Conservation (phyloP, 1,140 invertebrate genomes). For the Phymastichus coffea region DNA sequence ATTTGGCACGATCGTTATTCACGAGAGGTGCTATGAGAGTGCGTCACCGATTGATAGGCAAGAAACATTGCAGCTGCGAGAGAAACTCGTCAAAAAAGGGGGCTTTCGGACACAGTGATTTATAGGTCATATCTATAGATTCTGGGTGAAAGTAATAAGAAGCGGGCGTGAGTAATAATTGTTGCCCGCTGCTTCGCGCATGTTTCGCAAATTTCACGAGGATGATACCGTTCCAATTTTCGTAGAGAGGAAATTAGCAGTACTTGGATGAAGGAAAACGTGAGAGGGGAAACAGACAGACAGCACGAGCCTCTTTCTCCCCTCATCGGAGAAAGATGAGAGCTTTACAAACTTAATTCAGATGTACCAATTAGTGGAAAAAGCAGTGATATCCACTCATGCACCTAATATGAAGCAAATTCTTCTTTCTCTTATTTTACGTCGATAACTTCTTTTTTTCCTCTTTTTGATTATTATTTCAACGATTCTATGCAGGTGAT, state of each 20-base stretch:
- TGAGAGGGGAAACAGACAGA: neutral
- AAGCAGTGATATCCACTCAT: conserved; percentile 11
- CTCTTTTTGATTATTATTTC: too few species aligned
- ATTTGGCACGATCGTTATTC: too few species aligned
- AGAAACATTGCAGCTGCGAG: too few species aligned
- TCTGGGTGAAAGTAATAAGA: conserved; percentile 12
- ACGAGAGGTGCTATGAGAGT: too few species aligned
- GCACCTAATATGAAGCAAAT: conserved; percentile 2
- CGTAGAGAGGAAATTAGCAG: neutral
- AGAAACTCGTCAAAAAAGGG: too few species aligned
- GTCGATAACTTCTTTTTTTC: too few species aligned
- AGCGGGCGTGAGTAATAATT: conserved; percentile 11
- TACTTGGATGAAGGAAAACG: neutral
- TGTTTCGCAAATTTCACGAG: neutral
- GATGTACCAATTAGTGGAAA: conserved; percentile 26
- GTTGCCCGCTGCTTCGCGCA: neutral
- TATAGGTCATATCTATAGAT: neutral
- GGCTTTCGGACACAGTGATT: too few species aligned
- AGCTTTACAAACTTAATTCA: conserved; percentile 14
- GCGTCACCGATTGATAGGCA: too few species aligned
- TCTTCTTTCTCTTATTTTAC: too few species aligned
- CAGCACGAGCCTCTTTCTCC: too few species aligned
- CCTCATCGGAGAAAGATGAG: neutral
- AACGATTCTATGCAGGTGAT: too few species aligned
- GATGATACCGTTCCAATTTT: conserved; percentile 18